phyloP scores from a whole-genome alignment of 2,113 vertebrate species.

The Deroptyus accipitrinus region DNA sequence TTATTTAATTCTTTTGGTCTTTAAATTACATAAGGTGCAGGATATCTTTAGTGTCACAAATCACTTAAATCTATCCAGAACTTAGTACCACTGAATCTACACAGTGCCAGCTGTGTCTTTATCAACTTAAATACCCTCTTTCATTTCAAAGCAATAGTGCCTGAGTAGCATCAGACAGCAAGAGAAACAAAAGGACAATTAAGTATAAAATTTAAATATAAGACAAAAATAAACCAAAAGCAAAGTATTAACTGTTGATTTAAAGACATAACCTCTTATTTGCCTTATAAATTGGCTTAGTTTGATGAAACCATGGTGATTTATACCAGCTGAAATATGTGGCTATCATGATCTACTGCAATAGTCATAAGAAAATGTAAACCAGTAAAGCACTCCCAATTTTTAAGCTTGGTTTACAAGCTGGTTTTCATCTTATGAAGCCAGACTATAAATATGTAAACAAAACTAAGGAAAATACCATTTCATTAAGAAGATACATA shows the following conservation, averaged over 20 bases:
- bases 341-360: neutral
- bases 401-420: constrained; percentile 37
- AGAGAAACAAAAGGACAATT: neutral
- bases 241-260: neutral
- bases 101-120: neutral
- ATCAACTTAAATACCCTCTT: neutral
- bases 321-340: neutral
- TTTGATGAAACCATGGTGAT: neutral
- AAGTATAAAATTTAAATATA: neutral
- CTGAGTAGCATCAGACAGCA: constrained; percentile 1
- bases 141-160: neutral
- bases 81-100: neutral
- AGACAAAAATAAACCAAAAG: neutral
- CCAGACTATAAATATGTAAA: constrained; percentile 51
- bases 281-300: neutral
- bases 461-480: constrained; percentile 30
- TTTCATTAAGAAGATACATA: neutral
- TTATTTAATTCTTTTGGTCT: constrained; percentile 61
- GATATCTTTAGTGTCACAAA: constrained; percentile 22
- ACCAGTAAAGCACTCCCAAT: neutral
- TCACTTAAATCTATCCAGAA: constrained; percentile 9
- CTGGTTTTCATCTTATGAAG: constrained; percentile 28
- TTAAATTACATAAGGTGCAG: constrained; percentile 58
- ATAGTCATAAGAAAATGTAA: neutral
- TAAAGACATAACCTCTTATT: neutral